Percentiles rank a stretch among this genome's conserved stretches.
These are phyloP conservation scores for Monochamus saltuarius DNA, from an alignment of 1,140 invertebrate genomes.

Conservation along the genomic window DNA sequence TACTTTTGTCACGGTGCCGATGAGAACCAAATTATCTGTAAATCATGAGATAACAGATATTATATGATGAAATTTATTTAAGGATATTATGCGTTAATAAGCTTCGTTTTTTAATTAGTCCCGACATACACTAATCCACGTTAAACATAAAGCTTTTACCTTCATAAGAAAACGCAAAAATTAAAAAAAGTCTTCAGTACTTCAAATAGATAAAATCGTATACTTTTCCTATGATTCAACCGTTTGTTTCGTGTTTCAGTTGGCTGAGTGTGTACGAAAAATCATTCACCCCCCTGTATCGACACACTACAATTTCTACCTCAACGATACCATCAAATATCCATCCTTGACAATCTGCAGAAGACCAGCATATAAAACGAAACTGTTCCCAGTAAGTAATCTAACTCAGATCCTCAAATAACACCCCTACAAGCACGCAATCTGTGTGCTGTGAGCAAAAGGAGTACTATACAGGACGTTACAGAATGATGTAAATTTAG, in stretches of 20 bases:
- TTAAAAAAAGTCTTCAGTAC: too few species aligned
- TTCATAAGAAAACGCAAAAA: neutral
- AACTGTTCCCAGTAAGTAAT: constrained; percentile 56
- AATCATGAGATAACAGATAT: neutral
- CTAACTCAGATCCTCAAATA: neutral
- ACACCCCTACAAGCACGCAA: neutral
- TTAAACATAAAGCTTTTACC: neutral
- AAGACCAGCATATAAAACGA: constrained; percentile 60
- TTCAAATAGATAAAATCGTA: too few species aligned
- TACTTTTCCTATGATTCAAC: neutral
- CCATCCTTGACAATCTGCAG: constrained; percentile 64
- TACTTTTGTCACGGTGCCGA: too few species aligned
- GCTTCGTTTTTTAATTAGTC: neutral
- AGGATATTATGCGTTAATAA: neutral
- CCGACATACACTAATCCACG: neutral
- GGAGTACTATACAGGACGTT: too few species aligned
- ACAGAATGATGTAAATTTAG: too few species aligned
- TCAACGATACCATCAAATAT: constrained; percentile 63
- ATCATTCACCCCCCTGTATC: constrained; percentile 60
- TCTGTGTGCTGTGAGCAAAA: too few species aligned
- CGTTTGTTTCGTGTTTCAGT: constrained; percentile 44
- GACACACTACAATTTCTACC: constrained; percentile 62
- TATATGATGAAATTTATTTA: constrained; percentile 1
- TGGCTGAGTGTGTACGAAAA: constrained; percentile 59
- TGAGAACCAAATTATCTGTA: neutral